Evolutionary conservation across 35 echinoderm and acorn worm genomes (phyloP), one percentile per base, ranked within the genome.

Genomic region (Apostichopus parvimensis): DNA sequence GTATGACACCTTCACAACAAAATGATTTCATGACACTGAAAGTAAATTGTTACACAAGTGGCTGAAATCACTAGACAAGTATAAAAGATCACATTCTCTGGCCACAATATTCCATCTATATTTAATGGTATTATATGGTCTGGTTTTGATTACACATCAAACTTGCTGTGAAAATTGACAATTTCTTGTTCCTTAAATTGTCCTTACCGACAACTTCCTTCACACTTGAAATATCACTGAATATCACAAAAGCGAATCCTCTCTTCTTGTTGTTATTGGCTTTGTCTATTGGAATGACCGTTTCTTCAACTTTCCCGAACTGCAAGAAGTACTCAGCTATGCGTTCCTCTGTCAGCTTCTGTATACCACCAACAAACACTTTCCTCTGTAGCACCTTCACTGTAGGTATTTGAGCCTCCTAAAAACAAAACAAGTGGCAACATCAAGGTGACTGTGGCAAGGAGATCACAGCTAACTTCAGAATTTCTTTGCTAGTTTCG

Each of bases 291-390:
- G 94, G 94, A 53, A 95, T 93, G 18, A 80, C 84, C 12, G 92
- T 91, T 75, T 95, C 94, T 54, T 71, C 84, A 15, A 95, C 87
- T 5, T 18, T 80, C 11, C 94, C 94, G 85, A 80, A 85, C 26
- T 95, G 56, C 14, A 54, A 17, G 73, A 97, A 97, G 84, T 93
- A 91, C 62, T 94, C 96, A 26, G 65, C 18, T 1, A 97, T 73
- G 3, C 94, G 86, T 5, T 86, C 80, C 76, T 93, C 88, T 80
- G 93, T 87, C 1, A 92, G 89, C 60, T 94, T 91, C 22, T 86
- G 71, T 34, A 97, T 90, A 21, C 96, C 96, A 26, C 96, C 96
- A 54, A 97, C 91, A 77, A 97, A 97, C 3, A 92, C 82, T 89
- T 97, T 97, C 57, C 89, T 97, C 24, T 88, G 84, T 13, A 87